A percentile compares a stretch with the other conserved stretches of the same genome.
These are phyloP conservation scores for Drosophila eugracilis DNA, from an alignment of 1,140 invertebrate genomes.

Conservation along the genomic window DNA sequence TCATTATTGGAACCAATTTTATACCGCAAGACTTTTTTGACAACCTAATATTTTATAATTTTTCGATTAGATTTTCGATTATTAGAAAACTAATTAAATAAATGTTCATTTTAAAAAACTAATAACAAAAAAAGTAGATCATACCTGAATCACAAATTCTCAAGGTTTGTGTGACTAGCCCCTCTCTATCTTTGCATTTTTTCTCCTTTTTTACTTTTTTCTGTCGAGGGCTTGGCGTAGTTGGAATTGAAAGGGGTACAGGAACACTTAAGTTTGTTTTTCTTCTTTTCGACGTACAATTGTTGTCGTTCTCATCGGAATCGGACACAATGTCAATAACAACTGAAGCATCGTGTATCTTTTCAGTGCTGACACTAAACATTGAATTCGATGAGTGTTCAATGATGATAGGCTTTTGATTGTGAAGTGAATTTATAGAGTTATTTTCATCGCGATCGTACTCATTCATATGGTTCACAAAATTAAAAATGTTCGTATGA, in stretches of 20 bases:
- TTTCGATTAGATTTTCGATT: too few relatives aligned
- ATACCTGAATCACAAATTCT: constrained; percentile 70
- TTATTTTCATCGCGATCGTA: constrained; percentile 39
- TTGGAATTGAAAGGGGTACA: constrained; percentile 13
- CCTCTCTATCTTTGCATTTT: constrained; percentile 50
- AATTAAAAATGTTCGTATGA: constrained; percentile 58
- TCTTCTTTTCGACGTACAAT: background rate
- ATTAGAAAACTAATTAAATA: too few relatives aligned
- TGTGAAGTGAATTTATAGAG: constrained; percentile 1
- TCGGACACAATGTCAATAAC: constrained; percentile 78
- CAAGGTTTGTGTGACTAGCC: constrained; percentile 17
- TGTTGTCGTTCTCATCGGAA: constrained; percentile 67
- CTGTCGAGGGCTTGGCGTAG: constrained; percentile 13
- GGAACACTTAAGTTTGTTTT: constrained; percentile 5
- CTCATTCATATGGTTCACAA: constrained; percentile 31
- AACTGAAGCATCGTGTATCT: constrained; percentile 51
- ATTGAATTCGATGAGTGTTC: constrained; percentile 55
- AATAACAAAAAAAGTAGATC: too few relatives aligned
- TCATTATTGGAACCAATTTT: too few relatives aligned
- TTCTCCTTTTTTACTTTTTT: constrained; percentile 75
- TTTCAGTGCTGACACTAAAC: constrained; percentile 68
- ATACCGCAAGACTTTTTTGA: too few relatives aligned
- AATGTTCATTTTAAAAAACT: too few relatives aligned
- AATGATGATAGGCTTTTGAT: constrained; percentile 18
- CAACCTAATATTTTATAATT: too few relatives aligned